phyloP scores from a whole-genome alignment of 2,888 invertebrate genomes.

The Meloe dianella region DNA sequence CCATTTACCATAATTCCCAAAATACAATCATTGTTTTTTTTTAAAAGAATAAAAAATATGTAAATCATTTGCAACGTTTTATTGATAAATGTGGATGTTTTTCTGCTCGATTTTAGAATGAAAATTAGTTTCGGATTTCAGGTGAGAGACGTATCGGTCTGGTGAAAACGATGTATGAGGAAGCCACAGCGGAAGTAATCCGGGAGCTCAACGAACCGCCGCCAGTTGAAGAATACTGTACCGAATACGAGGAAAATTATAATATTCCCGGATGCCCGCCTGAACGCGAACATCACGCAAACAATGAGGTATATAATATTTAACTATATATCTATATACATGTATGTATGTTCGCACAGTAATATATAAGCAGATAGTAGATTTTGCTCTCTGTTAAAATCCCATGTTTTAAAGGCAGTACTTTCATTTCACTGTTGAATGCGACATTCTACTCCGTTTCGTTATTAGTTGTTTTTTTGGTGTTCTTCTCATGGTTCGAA shows the following conservation, averaged over 20 bases:
- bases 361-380: too few relatives aligned
- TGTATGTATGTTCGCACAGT: not conserved
- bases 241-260: slow-evolving; percentile 52
- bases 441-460: not conserved
- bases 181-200: slow-evolving; percentile 49
- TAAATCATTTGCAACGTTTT: not conserved
- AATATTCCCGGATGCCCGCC: slow-evolving; percentile 43
- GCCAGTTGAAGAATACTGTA: slow-evolving; percentile 50
- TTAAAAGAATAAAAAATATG: too few relatives aligned
- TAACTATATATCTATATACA: not conserved
- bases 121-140: slow-evolving; percentile 21
- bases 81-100: not conserved
- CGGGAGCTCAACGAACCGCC: slow-evolving; percentile 43
- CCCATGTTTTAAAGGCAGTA: not conserved
- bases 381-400: slow-evolving; percentile 4
- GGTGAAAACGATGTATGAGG: slow-evolving; percentile 44
- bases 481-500: not conserved
- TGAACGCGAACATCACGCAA: slow-evolving; percentile 37
- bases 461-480: not conserved
- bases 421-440: not conserved
- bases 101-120: not conserved
- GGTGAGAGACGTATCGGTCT: slow-evolving; percentile 45
- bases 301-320: slow-evolving; percentile 36
- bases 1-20: too few relatives aligned
- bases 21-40: too few relatives aligned